phyloP scores from a whole-genome alignment of 1,140 invertebrate genomes.

The Brachionus asplanchnoidis region DNA sequence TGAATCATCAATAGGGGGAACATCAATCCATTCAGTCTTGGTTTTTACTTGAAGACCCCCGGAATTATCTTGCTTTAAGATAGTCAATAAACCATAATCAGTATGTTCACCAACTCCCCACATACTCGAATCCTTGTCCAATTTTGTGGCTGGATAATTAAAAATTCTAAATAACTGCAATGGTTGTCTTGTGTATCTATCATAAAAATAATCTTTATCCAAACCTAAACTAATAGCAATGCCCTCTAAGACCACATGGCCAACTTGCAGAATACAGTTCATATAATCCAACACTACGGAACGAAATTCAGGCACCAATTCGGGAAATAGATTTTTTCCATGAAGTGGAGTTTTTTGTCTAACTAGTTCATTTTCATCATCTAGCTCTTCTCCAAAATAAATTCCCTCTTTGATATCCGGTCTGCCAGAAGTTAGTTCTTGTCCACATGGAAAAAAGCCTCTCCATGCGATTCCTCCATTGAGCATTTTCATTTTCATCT shows the following conservation, averaged over 20 bases:
- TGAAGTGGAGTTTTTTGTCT: neutral
- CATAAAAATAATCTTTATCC: slow-evolving; percentile 17
- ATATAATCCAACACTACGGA: slow-evolving; percentile 14
- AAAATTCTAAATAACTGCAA: slow-evolving; percentile 25
- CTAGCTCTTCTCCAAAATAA: slow-evolving; percentile 36
- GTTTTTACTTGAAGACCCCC: slow-evolving; percentile 49
- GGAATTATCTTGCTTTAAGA: slow-evolving; percentile 3
- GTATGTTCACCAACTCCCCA: slow-evolving; percentile 40
- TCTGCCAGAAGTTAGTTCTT: slow-evolving; percentile 2
- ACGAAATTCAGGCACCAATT: neutral
- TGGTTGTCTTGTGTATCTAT: neutral
- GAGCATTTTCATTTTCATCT: slow-evolving; percentile 29
- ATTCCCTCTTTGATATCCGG: slow-evolving; percentile 31
- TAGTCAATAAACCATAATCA: slow-evolving; percentile 36
- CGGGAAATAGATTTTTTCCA: slow-evolving; percentile 12
- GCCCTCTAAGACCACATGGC: neutral
- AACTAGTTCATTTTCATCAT: neutral
- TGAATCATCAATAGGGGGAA: slow-evolving; percentile 70
- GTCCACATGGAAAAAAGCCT: slow-evolving; percentile 25
- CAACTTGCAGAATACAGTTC: neutral
- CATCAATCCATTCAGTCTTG: slow-evolving; percentile 68
- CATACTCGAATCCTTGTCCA: neutral
- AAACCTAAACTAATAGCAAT: neutral
- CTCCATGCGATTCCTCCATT: slow-evolving; percentile 28
- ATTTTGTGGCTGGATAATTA: neutral